Evolutionary conservation across 2,797 vertebrate species (phyloP).

Genomic region (Poeciliopsis paucimaculata): DNA sequence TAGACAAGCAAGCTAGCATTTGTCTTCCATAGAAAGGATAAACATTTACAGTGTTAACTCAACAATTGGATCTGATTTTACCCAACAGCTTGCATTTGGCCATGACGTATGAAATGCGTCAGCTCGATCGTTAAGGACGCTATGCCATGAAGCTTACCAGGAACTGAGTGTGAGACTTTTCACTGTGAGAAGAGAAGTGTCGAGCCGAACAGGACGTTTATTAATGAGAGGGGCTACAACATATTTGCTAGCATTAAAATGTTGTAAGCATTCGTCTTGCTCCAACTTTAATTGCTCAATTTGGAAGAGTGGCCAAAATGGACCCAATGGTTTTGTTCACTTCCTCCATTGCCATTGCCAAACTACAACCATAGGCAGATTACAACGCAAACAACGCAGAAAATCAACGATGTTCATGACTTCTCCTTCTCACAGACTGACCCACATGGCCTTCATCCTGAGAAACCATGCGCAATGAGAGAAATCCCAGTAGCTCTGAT

Average conservation of each 20-base stretch:
- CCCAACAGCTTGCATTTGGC: background rate
- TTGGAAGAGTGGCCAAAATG: no score
- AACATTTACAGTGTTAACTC: constrained; percentile 9
- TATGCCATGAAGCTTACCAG: background rate
- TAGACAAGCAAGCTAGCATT: constrained; percentile 1
- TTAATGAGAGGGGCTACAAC: background rate
- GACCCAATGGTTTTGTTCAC: no score
- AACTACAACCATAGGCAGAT: no score
- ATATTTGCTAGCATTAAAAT: no score
- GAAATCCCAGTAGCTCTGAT: background rate
- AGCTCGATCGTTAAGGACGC: no score
- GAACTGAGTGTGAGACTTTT: background rate
- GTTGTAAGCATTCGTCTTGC: no score
- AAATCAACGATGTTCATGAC: background rate
- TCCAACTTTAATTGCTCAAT: no score
- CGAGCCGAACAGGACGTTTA: background rate
- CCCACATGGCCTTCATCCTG: background rate
- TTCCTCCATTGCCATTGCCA: no score
- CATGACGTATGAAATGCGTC: background rate
- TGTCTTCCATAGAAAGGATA: constrained; percentile 22
- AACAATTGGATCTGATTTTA: background rate
- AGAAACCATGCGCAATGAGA: background rate
- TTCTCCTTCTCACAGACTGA: no score
- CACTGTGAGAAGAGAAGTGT: background rate
- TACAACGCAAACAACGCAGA: background rate